Evolutionary conservation across 37 sponge, comb jelly and placozoan species (phyloP).

Genomic region (Agelas oroides): DNA sequence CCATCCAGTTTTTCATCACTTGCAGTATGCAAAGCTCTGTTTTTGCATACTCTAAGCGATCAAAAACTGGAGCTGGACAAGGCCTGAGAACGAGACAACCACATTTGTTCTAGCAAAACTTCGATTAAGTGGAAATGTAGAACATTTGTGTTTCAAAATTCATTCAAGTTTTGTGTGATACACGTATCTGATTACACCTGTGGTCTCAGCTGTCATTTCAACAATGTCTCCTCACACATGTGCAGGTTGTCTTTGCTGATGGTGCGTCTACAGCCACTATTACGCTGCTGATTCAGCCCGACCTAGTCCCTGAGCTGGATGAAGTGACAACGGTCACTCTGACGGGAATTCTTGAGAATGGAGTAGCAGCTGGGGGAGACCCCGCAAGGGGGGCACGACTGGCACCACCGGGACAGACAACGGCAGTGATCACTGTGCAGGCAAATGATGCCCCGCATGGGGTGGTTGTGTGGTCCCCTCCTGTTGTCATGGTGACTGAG

Average conservation of each 20-base stretch:
- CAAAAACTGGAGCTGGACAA: too few species aligned
- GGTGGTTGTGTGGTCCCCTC: constrained; percentile 58
- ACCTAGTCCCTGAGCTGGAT: constrained; percentile 76
- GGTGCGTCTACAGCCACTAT: constrained; percentile 53
- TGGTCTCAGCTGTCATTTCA: too few species aligned
- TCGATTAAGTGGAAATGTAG: too few species aligned
- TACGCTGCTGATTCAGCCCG: constrained; percentile 53
- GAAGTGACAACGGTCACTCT: constrained; percentile 72
- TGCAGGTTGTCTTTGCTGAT: constrained; percentile 56
- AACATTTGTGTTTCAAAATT: too few species aligned
- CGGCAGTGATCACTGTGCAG: constrained; percentile 74
- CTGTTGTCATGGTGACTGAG: constrained; percentile 36
- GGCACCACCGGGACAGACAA: constrained; percentile 13
- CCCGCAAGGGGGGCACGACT: constrained; percentile 66
- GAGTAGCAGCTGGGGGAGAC: constrained; percentile 64
- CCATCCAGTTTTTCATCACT: too few species aligned
- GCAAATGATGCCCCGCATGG: constrained; percentile 93
- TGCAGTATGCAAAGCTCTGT: too few species aligned
- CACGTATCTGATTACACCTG: too few species aligned
- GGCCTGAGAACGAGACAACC: too few species aligned
- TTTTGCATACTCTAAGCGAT: too few species aligned
- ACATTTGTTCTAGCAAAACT: too few species aligned
- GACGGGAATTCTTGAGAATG: constrained; percentile 56
- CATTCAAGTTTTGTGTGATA: too few species aligned
- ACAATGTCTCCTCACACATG: too few species aligned